These are phyloP conservation scores for Erannis defoliaria DNA, from an alignment of 2,888 invertebrate genomes.

Conservation along the genomic window DNA sequence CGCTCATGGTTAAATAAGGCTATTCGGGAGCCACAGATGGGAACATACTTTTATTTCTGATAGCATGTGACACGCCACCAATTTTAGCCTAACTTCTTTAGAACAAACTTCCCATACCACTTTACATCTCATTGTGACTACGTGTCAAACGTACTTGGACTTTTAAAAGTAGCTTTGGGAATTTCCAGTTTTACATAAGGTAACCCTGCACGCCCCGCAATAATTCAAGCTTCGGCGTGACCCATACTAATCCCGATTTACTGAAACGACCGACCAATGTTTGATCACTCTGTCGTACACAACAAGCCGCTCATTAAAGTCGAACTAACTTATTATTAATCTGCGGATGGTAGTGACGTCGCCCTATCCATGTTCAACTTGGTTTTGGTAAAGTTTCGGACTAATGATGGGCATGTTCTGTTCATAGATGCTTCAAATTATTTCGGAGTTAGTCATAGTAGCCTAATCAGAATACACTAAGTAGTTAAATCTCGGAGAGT, in stretches of 20 bases:
- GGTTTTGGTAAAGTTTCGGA: slow-evolving; percentile 7
- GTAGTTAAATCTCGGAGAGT: no score
- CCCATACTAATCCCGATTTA: slow-evolving; percentile 79
- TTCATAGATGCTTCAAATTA: slow-evolving; percentile 1
- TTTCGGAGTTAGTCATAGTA: not conserved
- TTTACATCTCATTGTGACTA: no score
- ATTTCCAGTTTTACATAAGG: slow-evolving; percentile 6
- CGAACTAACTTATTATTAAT: slow-evolving; percentile 46
- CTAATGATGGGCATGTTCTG: slow-evolving; percentile 7
- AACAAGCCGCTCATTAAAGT: slow-evolving; percentile 80
- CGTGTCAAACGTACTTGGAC: not conserved
- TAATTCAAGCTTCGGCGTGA: slow-evolving; percentile 74
- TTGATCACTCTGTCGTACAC: slow-evolving; percentile 84
- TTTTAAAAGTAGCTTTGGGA: not conserved
- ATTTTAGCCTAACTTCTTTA: no score
- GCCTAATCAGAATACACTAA: not conserved
- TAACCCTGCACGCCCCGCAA: slow-evolving; percentile 50
- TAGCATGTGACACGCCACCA: not conserved
- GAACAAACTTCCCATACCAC: no score
- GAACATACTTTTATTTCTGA: no score
- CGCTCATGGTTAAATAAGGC: no score
- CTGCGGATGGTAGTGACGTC: slow-evolving; percentile 21
- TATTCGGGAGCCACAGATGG: no score
- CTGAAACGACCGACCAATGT: slow-evolving; percentile 78
- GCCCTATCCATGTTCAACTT: slow-evolving; percentile 20